Evolutionary conservation across 2,113 vertebrate genomes (phyloP), one percentile per base, ranked within the genome.

Genomic region (Sorex araneus): DNA sequence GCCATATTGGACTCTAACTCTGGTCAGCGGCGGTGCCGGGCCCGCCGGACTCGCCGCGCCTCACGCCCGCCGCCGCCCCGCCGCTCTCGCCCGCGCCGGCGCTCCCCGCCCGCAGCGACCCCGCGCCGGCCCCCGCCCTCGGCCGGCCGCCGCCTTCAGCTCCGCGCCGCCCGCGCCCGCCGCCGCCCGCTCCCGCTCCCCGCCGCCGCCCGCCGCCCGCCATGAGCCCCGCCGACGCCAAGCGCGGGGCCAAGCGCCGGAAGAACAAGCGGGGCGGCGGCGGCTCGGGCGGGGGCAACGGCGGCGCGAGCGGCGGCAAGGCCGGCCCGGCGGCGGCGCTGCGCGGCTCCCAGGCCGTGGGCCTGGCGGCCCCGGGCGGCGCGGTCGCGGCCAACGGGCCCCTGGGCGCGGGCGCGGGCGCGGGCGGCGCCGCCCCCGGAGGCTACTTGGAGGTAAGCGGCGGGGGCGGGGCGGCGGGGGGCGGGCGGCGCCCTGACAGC

Each of bases 211-310:
- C 89, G 90, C 93, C 90, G 69, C 90, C 95, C 97, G 98, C 96
- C 97, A 99, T 99, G 99, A 99, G 99, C 97, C 99, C 99, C 89
- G 99, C 99, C 98, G 99, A 99, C 98, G 99, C 99, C 97, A 99
- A 99, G 97, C 98, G 99, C 96, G 99, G 99, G 97, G 99, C 99
- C 97, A 99, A 99, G 97, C 99, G 99, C 97, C 99, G 99, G 98
- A 99, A 99, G 99, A 99, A 99, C 97, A 99, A 99, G 98, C 98
- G 99, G 98, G 98, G 98, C 97, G 85, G 97, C 89, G 97, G 97
- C 91, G 98, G 98, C 97, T 98, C 98, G 94, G 98, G 98, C 94
- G 98, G 98, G 93, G 98, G 98, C 86, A 93, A 96, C 96, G 96
- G 98, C 97, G 98, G 98, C 97, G 97, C 98, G 92, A 98, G 97